Evolutionary conservation across 2,113 vertebrate genomes (phyloP), one percentile per base, ranked within the genome.

Genomic region (Crotalus helleri): DNA sequence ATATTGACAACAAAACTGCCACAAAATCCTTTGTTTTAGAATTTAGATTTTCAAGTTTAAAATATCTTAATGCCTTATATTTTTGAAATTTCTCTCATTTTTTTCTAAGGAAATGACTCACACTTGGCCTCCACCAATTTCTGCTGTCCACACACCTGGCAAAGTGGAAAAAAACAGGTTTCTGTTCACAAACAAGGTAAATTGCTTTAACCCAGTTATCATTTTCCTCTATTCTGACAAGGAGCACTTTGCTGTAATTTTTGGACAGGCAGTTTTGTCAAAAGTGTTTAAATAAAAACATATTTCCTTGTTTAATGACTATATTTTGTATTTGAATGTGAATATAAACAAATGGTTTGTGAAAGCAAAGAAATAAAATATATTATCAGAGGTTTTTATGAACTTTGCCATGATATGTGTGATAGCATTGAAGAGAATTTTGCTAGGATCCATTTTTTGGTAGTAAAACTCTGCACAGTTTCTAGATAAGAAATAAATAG

Each of bases 101-200:
- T 91, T 94, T 96, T 93, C 94, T 88, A 96, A 98, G 99, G 98
- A 99, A 97, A 99, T 99, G 99, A 99, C 98, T 97, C 98, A 98
- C 97, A 98, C 98, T 93, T 99, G 99, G 98, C 98, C 98, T 93
- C 97, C 98, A 0, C 98, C 97, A 5, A 96, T 98, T 57, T 98
- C 98, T 94, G 98, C 98, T 94, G 98, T 98, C 96, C 98, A 98
- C 93, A 98, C 98, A 93, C 98, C 98, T 93, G 97, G 97, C 93
- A 98, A 98, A 95, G 98, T 98, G 94, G 98, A 98, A 94, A 96
- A 97, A 85, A 98, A 97, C 95, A 98, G 97, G 92, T 98, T 99
- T 97, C 96, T 98, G 94, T 99, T 98, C 96, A 98, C 97, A 96
- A 97, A 98, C 61, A 98, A 99, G 98, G 99, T 99, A 97, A 97